Percentiles rank a stretch among this genome's conserved stretches.
phyloP scores from a whole-genome alignment of 2,113 vertebrate genomes.

The Nothoprocta perdicaria region DNA sequence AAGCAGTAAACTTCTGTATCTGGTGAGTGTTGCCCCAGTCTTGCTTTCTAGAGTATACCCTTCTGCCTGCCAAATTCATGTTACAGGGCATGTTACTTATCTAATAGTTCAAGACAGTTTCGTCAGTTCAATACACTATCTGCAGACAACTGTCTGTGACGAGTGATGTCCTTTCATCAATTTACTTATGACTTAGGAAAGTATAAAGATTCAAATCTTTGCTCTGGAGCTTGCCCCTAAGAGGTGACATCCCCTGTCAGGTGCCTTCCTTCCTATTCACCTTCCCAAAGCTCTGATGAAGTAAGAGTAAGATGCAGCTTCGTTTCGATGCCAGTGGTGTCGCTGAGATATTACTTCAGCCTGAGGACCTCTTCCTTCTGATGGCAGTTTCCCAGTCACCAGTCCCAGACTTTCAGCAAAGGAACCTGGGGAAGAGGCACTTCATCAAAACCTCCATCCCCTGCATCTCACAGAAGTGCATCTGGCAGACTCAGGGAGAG shows the following conservation, averaged over 20 bases:
- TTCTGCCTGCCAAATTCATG: too few relatives aligned
- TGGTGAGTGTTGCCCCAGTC: not conserved
- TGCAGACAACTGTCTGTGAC: not conserved
- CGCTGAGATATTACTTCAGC: not conserved
- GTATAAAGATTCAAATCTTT: not conserved
- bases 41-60: not conserved
- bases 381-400: not conserved
- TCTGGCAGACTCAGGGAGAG: not conserved
- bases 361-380: not conserved
- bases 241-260: not conserved
- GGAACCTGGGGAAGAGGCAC: not conserved
- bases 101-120: not conserved
- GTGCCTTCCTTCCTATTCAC: not conserved
- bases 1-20: not conserved
- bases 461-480: not conserved
- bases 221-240: not conserved
- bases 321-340: too few relatives aligned
- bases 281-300: not conserved
- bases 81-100: not conserved
- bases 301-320: not conserved
- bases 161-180: not conserved
- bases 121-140: not conserved
- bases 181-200: not conserved
- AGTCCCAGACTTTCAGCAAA: not conserved
- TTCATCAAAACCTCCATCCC: not conserved